These are phyloP conservation scores for Hepsetus odoe DNA, from an alignment of 2,113 vertebrate species.

Conservation along the genomic window DNA sequence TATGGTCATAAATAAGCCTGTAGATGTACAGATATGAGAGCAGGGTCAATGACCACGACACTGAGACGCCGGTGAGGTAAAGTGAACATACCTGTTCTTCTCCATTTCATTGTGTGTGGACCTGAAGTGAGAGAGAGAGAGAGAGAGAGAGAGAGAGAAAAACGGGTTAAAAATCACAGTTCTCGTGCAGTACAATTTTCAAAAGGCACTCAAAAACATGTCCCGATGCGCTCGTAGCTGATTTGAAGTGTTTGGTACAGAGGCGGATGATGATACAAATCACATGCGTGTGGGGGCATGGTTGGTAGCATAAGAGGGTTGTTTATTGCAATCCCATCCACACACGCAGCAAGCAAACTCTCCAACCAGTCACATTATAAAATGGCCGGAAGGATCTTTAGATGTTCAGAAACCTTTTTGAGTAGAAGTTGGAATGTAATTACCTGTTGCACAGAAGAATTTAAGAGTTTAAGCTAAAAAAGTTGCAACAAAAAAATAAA, in stretches of 20 bases:
- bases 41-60: neutral
- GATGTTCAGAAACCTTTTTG: neutral
- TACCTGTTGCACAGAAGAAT: neutral
- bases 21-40: constrained; percentile 7
- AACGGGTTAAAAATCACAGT: constrained; percentile 19
- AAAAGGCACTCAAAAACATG: neutral
- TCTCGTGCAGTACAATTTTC: neutral
- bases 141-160: neutral
- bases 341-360: constrained; percentile 13
- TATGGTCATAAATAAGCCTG: constrained; percentile 3
- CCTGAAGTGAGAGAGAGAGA: constrained; percentile 75
- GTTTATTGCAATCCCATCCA: neutral
- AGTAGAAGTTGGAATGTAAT: neutral
- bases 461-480: neutral
- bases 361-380: neutral
- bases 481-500: too few species aligned
- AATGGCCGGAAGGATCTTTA: neutral
- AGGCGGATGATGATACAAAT: constrained; percentile 20
- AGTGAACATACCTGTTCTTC: constrained; percentile 88
- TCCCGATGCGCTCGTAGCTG: constrained; percentile 3
- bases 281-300: neutral
- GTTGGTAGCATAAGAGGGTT: neutral
- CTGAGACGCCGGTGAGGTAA: neutral
- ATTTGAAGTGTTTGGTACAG: constrained; percentile 40
- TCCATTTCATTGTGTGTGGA: constrained; percentile 98